Conservation (phyloP, 2,113 vertebrate species). For the Butorides virescens region DNA sequence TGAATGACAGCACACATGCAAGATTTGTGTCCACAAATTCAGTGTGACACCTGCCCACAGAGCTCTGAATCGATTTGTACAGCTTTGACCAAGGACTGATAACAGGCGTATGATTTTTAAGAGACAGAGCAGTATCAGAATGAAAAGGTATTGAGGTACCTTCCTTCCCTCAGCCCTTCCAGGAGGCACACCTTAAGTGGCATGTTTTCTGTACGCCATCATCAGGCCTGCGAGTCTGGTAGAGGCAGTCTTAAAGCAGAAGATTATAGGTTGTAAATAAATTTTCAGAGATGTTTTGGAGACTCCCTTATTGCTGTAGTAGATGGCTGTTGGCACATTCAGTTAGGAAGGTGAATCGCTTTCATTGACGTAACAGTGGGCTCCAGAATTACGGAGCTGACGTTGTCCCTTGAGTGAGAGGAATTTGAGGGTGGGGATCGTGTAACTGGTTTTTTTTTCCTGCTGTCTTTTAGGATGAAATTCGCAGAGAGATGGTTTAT, state of each 20-base stretch:
- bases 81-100: neutral
- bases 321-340: neutral
- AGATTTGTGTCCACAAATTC: neutral
- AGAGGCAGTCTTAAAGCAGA: neutral
- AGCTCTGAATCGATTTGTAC: neutral
- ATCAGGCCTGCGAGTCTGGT: neutral
- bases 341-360: neutral
- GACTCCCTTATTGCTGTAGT: neutral
- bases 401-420: neutral
- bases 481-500: slow-evolving; percentile 76
- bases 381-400: neutral
- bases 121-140: neutral
- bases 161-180: neutral
- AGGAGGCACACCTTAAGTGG: neutral
- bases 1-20: neutral
- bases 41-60: neutral
- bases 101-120: neutral
- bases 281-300: neutral
- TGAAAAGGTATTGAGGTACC: neutral
- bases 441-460: neutral
- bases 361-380: neutral
- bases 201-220: neutral
- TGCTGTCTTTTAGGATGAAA: slow-evolving; percentile 73
- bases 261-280: neutral
- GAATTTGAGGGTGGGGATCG: neutral